phyloP scores from a whole-genome alignment of 2,888 invertebrate species.

The Asteroscopus sphinx region DNA sequence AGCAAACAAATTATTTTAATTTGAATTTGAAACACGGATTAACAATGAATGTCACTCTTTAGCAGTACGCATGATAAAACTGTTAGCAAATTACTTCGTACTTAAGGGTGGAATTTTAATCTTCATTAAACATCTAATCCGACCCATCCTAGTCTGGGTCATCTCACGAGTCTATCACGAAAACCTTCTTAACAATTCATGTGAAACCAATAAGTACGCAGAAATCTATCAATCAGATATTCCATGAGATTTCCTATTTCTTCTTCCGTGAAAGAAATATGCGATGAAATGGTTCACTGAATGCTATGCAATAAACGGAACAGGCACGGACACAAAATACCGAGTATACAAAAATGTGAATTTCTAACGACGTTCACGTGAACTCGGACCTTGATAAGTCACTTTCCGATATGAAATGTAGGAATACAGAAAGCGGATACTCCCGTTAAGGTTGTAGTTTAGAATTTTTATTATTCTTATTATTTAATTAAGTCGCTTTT shows the following conservation, averaged over 20 bases:
- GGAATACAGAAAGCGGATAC: conserved; percentile 38
- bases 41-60: too few species aligned
- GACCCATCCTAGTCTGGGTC: too few species aligned
- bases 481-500: too few species aligned
- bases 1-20: too few species aligned
- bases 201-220: background rate
- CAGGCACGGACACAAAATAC: conserved; percentile 21
- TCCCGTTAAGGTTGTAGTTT: conserved; percentile 28
- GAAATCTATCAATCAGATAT: background rate
- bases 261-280: conserved; percentile 4
- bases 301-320: conserved; percentile 18
- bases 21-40: too few species aligned
- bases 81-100: too few species aligned
- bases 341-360: conserved; percentile 31
- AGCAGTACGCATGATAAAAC: too few species aligned
- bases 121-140: too few species aligned
- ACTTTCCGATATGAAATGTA: conserved; percentile 62
- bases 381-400: conserved; percentile 55
- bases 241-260: background rate
- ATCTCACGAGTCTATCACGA: too few species aligned
- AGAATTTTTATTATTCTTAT: too few species aligned
- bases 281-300: background rate
- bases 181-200: too few species aligned
- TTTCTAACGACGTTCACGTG: conserved; percentile 38
- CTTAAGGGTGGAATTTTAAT: too few species aligned